Conservation (phyloP, 1,140 invertebrate genomes). For the Mylabris phalerata region DNA sequence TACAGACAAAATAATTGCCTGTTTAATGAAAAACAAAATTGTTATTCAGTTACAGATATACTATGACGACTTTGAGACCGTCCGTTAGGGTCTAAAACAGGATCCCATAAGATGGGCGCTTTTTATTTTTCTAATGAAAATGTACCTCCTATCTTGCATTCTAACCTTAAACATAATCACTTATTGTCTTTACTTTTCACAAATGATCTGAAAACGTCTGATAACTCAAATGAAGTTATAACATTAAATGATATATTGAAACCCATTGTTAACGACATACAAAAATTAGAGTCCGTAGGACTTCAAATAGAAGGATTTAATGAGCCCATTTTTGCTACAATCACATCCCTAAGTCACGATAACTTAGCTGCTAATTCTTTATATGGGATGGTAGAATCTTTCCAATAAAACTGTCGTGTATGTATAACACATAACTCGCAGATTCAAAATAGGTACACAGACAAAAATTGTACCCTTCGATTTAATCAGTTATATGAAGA, state of each 20-base stretch:
- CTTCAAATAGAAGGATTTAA: neutral
- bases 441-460: neutral
- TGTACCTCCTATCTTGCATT: constrained; percentile 1
- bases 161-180: constrained; percentile 1
- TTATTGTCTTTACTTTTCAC: constrained; percentile 9
- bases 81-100: constrained; percentile 15
- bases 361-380: constrained; percentile 14
- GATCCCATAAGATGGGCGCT: constrained; percentile 14
- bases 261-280: constrained; percentile 6
- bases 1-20: neutral
- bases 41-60: constrained; percentile 5
- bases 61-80: constrained; percentile 16
- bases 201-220: constrained; percentile 4
- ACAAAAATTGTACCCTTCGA: neutral
- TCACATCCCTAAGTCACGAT: constrained; percentile 6
- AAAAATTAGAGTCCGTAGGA: constrained; percentile 11
- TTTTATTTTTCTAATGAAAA: constrained; percentile 14
- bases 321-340: constrained; percentile 2
- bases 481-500: neutral
- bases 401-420: constrained; percentile 7
- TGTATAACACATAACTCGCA: constrained; percentile 11
- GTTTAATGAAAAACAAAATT: constrained; percentile 1
- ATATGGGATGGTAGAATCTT: constrained; percentile 14
- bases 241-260: constrained; percentile 1
- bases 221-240: neutral